Conservation (phyloP, 2,888 invertebrate species). For the Tanypteryx hageni region DNA sequence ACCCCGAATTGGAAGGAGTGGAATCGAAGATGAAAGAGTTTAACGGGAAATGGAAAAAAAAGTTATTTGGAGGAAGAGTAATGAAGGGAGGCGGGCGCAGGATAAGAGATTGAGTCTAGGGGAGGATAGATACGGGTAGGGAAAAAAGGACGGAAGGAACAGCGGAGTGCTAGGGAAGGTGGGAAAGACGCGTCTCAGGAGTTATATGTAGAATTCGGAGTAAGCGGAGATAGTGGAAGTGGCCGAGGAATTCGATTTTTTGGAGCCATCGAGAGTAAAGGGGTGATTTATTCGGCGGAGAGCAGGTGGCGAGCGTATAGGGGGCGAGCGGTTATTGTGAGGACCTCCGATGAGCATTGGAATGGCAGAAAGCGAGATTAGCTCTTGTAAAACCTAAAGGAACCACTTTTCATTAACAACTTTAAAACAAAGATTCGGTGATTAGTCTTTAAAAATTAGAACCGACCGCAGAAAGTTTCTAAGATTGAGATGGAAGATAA, state of each 20-base stretch:
- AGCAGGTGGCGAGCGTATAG: neutral
- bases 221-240: constrained; percentile 22
- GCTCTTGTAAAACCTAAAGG: neutral
- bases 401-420: neutral
- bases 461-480: neutral
- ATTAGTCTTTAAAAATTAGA: neutral
- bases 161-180: neutral
- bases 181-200: constrained; percentile 33
- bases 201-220: constrained; percentile 43
- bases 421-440: too few relatives aligned
- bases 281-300: neutral
- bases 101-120: neutral
- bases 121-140: constrained; percentile 4
- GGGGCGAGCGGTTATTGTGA: neutral
- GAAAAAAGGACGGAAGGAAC: constrained; percentile 14
- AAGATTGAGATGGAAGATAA: constrained; percentile 23
- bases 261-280: neutral
- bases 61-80: constrained; percentile 3
- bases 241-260: neutral
- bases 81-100: neutral
- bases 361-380: neutral
- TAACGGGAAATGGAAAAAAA: constrained; percentile 23
- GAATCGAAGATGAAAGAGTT: neutral
- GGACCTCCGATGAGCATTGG: too few relatives aligned
- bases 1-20: neutral